These are phyloP conservation scores for Myotis lucifugus DNA, from an alignment of 2,113 vertebrate species.

Conservation along the genomic window DNA sequence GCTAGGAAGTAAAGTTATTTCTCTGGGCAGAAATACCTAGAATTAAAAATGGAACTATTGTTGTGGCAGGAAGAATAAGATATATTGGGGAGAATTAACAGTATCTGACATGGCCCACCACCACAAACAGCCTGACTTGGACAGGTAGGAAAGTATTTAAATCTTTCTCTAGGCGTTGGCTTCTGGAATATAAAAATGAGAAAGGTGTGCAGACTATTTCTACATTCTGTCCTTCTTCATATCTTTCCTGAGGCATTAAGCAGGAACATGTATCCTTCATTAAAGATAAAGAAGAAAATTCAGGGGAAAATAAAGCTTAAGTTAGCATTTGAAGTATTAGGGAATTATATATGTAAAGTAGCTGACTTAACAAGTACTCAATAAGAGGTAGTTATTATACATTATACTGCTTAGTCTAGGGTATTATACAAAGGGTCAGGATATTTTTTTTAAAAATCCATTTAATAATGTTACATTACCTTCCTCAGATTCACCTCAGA, in stretches of 20 bases:
- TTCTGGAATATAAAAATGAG: conserved; percentile 24
- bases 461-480: neutral
- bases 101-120: neutral
- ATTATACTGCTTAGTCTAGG: conserved; percentile 5
- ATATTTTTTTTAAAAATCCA: conserved; percentile 9
- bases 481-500: neutral
- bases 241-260: conserved; percentile 7
- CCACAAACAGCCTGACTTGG: neutral
- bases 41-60: neutral
- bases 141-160: neutral
- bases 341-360: conserved; percentile 41
- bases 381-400: neutral
- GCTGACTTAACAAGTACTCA: conserved; percentile 13
- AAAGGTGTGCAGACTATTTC: conserved; percentile 28
- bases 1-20: neutral
- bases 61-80: neutral
- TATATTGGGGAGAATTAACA: neutral
- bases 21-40: neutral
- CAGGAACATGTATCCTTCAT: neutral
- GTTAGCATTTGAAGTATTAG: conserved; percentile 32
- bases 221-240: neutral
- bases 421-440: neutral
- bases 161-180: conserved; percentile 17
- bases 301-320: conserved; percentile 52
- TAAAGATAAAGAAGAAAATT: conserved; percentile 48